These are phyloP conservation scores for Thereva nobilitata DNA, from an alignment of 2,888 invertebrate species.

Conservation along the genomic window DNA sequence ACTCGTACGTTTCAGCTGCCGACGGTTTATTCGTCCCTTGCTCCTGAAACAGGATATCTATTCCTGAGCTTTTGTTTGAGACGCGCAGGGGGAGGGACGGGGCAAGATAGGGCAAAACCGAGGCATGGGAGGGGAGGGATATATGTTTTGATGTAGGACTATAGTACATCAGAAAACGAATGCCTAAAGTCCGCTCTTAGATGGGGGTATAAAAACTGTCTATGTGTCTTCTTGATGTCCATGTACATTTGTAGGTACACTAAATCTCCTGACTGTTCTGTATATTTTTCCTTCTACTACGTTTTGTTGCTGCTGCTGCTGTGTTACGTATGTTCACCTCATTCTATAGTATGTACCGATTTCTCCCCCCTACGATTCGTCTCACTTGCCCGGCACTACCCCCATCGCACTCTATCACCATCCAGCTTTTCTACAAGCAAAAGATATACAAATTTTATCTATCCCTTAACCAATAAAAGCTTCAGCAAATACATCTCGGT, in stretches of 20 bases:
- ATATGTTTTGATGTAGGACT: conserved; percentile 27
- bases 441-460: conserved; percentile 34
- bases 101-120: no score
- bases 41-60: conserved; percentile 27
- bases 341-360: not conserved
- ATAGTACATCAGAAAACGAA: conserved; percentile 19
- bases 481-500: conserved; percentile 7
- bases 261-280: conserved; percentile 17
- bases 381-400: no score
- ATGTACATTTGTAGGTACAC: conserved; percentile 19
- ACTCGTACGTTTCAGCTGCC: no score
- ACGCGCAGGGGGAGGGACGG: not conserved
- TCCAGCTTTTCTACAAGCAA: not conserved
- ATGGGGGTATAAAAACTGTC: conserved; percentile 27
- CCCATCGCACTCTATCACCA: no score
- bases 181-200: conserved; percentile 21
- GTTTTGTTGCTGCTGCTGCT: no score
- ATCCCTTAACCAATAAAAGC: conserved; percentile 29
- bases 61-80: conserved; percentile 30
- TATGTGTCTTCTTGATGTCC: not conserved
- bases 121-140: not conserved
- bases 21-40: no score
- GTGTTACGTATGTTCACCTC: conserved; percentile 17
- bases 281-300: not conserved
- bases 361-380: no score